Evolutionary conservation across 2,888 invertebrate species (phyloP).

Genomic region (Hyalella azteca): DNA sequence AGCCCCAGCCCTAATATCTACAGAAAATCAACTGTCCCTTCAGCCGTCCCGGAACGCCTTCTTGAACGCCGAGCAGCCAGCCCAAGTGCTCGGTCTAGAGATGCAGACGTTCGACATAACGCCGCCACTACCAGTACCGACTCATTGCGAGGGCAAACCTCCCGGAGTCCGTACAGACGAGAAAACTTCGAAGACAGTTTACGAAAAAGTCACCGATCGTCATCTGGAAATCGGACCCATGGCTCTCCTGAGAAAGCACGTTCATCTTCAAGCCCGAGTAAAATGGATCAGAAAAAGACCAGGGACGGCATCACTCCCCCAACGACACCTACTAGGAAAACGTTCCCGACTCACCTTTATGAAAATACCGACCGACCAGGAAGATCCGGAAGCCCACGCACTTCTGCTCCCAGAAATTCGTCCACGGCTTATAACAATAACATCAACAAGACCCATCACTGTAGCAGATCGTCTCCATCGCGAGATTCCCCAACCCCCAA

Average conservation of each 20-base stretch:
- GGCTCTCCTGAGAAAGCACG: slow-evolving; percentile 18
- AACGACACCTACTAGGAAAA: background rate
- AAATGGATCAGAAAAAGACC: background rate
- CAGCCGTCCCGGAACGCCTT: slow-evolving; percentile 11
- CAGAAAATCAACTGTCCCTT: slow-evolving; percentile 23
- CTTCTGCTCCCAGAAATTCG: background rate
- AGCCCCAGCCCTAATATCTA: slow-evolving; percentile 11
- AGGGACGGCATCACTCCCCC: slow-evolving; percentile 33
- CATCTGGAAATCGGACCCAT: background rate
- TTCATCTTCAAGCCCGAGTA: slow-evolving; percentile 10
- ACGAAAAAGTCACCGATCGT: background rate
- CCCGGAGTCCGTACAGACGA: slow-evolving; percentile 20
- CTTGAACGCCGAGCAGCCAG: slow-evolving; percentile 12
- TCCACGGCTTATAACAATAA: background rate
- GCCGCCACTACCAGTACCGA: background rate
- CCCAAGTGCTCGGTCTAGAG: slow-evolving; percentile 12
- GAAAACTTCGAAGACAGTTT: background rate
- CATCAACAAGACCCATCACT: slow-evolving; percentile 8
- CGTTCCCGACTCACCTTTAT: slow-evolving; percentile 1
- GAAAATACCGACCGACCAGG: background rate
- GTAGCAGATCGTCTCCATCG: slow-evolving; percentile 7
- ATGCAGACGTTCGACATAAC: background rate
- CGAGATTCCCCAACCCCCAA: slow-evolving; percentile 9
- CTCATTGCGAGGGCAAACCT: background rate
- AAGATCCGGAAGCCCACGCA: background rate